Base-by-base conservation (phyloP, 2,888 invertebrate genomes). In the Lamellibrachia satsuma region DNA sequence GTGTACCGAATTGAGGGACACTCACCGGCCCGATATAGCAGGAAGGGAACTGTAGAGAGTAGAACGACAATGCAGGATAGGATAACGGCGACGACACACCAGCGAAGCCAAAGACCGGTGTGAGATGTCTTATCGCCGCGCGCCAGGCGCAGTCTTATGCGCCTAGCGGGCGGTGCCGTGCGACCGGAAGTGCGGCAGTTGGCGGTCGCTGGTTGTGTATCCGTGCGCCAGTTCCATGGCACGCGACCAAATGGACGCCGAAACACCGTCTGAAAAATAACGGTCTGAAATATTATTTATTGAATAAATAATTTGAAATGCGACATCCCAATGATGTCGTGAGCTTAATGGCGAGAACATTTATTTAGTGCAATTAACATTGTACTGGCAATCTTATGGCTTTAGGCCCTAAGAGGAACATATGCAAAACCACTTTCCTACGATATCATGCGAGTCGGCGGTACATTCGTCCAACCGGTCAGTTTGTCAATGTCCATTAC, bases 211-310 rank as follows among this genome's bases (percentile, higher is more conserved):
- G 75, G 75, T 75, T 22, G 75, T 75, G 75, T 75, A 75, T 75
- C 75, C 75, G 75, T 75, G 22, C 75, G 75, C 75, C 75, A 75
- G 75, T 75, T 75, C 75, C 75, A 75, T 15, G 75, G 75, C 75
- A 75, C 75, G n/a, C n/a, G 75, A 75, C 75, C 75, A 75, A 75
- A 75, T 75, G 11, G 75, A 15, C 75, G 75, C 75, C 75, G 15
- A 15, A 75, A 75, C 75, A 75, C n/a, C 7, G 75, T 75, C 75
- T 75, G 22, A 6, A 22, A 75, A n/a, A 22, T 22, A 75, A 15
- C 75, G 8, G 57, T 11, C 8, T 15, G 57, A 57, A 57, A 57
- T 22, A n/a, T 75, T 75, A 75, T 6, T n/a, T 75, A 15, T 22
- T 75, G 15, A 75, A 75, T 75, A 11, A 11, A 15, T 75, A 75